Evolutionary conservation across 2,797 vertebrate species (phyloP).

Genomic region (Atherinosoma microstoma): DNA sequence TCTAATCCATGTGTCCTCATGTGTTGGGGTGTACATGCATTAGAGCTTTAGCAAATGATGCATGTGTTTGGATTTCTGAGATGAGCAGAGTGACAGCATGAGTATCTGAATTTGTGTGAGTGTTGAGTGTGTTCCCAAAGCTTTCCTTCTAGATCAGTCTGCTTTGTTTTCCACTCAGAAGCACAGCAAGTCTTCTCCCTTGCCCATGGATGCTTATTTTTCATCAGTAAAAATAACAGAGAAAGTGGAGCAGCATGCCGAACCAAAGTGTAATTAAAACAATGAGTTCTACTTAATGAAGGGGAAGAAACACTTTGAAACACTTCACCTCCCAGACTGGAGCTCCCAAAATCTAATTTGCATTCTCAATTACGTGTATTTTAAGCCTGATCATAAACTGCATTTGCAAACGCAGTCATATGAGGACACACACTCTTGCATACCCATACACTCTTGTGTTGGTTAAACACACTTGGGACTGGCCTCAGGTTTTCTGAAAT

Average conservation of each 20-base stretch:
- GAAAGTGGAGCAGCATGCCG: constrained; percentile 75
- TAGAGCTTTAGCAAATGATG: constrained; percentile 3
- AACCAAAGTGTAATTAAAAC: constrained; percentile 82
- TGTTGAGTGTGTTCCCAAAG: constrained; percentile 33
- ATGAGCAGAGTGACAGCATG: constrained; percentile 1
- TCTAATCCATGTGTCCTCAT: not conserved
- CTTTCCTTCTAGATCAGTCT: constrained; percentile 39
- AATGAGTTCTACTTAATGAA: constrained; percentile 81
- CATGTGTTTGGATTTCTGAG: constrained; percentile 3
- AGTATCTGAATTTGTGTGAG: constrained; percentile 16
- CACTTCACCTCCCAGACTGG: constrained; percentile 72
- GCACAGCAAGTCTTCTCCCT: constrained; percentile 50
- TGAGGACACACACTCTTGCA: constrained; percentile 24
- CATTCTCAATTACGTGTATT: constrained; percentile 73
- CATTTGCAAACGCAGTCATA: constrained; percentile 59
- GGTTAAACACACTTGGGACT: constrained; percentile 28
- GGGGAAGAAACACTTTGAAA: constrained; percentile 79
- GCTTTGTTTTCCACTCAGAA: constrained; percentile 42
- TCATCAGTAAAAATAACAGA: constrained; percentile 74
- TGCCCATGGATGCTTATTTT: constrained; percentile 68
- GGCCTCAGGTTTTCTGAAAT: constrained; percentile 33
- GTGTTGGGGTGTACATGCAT: constrained; percentile 1
- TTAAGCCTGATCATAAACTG: constrained; percentile 71
- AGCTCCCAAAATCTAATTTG: constrained; percentile 73
- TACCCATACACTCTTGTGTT: constrained; percentile 2